A percentile compares a stretch with the other conserved stretches of the same genome.
phyloP scores from a whole-genome alignment of 2,888 invertebrate species.

The Drosophila monieri region DNA sequence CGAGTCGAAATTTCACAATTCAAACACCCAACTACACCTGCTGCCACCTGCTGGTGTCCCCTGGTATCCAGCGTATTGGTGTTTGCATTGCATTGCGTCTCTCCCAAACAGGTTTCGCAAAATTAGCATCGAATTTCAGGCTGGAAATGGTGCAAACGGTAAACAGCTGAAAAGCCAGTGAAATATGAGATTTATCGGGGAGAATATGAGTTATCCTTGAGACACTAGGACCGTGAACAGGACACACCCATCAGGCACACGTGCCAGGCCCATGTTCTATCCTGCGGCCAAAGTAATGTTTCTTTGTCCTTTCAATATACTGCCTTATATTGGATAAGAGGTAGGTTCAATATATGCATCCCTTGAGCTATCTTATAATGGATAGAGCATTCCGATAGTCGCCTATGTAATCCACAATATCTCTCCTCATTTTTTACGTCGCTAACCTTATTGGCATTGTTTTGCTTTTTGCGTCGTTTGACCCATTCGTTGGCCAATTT shows the following conservation, averaged over 20 bases:
- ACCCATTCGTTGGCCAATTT: conserved; percentile 25
- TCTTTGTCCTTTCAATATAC: no score
- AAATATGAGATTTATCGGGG: conserved; percentile 70
- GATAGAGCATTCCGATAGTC: neutral
- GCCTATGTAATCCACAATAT: neutral
- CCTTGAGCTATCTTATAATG: neutral
- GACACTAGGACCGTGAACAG: conserved; percentile 9
- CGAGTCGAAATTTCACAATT: conserved; percentile 2
- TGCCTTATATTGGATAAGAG: no score
- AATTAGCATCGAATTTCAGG: conserved; percentile 72
- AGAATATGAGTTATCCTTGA: conserved; percentile 25
- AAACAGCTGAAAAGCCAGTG: conserved; percentile 47
- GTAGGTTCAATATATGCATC: no score
- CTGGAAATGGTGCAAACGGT: neutral
- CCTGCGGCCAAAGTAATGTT: neutral
- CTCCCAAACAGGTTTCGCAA: conserved; percentile 21
- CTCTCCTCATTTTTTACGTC: neutral
- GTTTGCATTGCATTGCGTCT: conserved; percentile 56
- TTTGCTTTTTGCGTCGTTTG: neutral
- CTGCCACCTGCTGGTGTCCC: neutral
- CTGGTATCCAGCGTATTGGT: conserved; percentile 10
- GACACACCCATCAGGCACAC: conserved; percentile 53
- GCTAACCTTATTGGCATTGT: conserved; percentile 9
- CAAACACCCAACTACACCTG: neutral
- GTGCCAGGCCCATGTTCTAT: conserved; percentile 4